Conservation (phyloP, 2,113 vertebrate genomes). For the Glaucidium brasilianum region DNA sequence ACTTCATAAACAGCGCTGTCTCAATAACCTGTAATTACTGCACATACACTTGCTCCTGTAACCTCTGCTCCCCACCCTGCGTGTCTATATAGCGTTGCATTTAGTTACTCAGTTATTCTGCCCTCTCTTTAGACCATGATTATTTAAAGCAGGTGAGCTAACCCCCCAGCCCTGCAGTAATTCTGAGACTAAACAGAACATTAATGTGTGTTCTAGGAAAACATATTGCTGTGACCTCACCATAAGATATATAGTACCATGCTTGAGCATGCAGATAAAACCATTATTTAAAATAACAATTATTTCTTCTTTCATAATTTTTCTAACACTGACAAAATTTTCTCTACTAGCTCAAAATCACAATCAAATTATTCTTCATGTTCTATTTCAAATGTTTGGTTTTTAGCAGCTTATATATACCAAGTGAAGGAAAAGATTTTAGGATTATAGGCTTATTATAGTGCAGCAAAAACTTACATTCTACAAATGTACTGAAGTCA, state of each 20-base stretch:
- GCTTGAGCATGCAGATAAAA: not conserved
- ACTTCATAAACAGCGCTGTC: not conserved
- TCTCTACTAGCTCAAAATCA: not conserved
- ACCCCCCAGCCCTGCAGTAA: not conserved
- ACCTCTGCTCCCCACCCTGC: not conserved
- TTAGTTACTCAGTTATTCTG: not conserved
- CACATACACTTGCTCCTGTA: not conserved
- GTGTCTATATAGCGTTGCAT: not conserved
- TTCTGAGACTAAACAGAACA: not conserved
- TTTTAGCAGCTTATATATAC: not conserved
- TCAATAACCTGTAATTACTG: not conserved
- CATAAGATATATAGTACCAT: not conserved
- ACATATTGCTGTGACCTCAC: not conserved
- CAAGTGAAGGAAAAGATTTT: conserved; percentile 3
- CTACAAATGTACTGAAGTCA: conserved; percentile 15
- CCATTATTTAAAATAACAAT: conserved; percentile 2
- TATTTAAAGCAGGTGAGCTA: conserved; percentile 11
- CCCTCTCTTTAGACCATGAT: not conserved
- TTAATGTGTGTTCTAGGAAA: not conserved
- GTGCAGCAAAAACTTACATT: not conserved
- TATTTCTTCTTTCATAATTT: not conserved
- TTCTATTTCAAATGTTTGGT: not conserved
- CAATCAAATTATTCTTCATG: not conserved
- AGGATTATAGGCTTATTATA: not conserved
- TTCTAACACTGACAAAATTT: not conserved